phyloP scores from a whole-genome alignment of 2,888 invertebrate species.

The Noctua comes region DNA sequence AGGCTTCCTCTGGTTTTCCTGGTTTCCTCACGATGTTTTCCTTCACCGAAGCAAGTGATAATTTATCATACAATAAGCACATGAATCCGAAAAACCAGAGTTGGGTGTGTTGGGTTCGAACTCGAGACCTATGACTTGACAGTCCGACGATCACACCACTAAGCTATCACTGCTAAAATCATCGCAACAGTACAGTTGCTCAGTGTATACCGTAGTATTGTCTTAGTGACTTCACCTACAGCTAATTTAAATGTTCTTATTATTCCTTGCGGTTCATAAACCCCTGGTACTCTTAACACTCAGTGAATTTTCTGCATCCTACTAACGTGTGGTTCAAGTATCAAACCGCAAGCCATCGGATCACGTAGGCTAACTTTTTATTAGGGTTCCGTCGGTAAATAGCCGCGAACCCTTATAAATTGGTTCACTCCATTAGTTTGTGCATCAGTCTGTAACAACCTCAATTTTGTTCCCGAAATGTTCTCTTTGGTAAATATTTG shows the following conservation, averaged over 20 bases:
- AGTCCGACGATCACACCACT: too few relatives aligned
- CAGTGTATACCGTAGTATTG: background rate
- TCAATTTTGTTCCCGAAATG: slow-evolving; percentile 23
- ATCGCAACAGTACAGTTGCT: background rate
- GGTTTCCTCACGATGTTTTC: too few relatives aligned
- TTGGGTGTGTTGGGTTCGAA: too few relatives aligned
- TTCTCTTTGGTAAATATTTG: slow-evolving; percentile 29
- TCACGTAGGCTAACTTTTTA: slow-evolving; percentile 50
- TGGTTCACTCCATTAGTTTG: slow-evolving; percentile 45
- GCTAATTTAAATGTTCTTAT: background rate
- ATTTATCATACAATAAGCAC: too few relatives aligned
- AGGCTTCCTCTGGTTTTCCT: too few relatives aligned
- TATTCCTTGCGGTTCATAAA: background rate
- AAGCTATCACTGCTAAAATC: too few relatives aligned
- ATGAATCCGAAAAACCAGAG: too few relatives aligned
- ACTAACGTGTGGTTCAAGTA: slow-evolving; percentile 2
- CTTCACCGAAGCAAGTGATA: too few relatives aligned
- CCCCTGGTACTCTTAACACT: background rate
- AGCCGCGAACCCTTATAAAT: slow-evolving; percentile 52
- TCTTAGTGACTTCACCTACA: background rate
- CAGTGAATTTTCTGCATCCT: slow-evolving; percentile 33
- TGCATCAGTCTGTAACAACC: slow-evolving; percentile 28
- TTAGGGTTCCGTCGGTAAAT: slow-evolving; percentile 45
- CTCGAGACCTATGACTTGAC: too few relatives aligned
- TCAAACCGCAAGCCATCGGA: slow-evolving; percentile 30